These are phyloP conservation scores for Lasius platythorax DNA, from an alignment of 2,888 invertebrate genomes.

Conservation along the genomic window DNA sequence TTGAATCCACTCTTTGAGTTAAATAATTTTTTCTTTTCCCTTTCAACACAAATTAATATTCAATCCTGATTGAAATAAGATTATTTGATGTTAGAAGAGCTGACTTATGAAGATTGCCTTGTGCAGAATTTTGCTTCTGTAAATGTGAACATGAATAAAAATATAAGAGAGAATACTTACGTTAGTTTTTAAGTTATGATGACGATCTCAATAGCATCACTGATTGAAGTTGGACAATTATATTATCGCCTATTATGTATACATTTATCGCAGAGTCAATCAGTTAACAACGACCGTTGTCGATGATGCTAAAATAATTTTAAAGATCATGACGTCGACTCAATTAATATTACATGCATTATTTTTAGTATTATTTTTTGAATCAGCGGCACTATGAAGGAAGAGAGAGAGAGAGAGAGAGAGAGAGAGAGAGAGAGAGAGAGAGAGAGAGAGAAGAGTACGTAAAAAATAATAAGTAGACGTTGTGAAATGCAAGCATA, in stretches of 20 bases:
- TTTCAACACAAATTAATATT: not conserved
- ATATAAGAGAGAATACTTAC: not conserved
- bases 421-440: not conserved
- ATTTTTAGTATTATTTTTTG: conserved; percentile 23
- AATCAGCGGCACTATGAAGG: not conserved
- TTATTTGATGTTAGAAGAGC: not conserved
- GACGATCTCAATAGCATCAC: conserved; percentile 68
- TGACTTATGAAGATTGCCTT: not conserved
- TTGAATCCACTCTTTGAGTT: not conserved
- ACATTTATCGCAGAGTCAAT: not conserved
- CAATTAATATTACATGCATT: not conserved
- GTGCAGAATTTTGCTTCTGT: not conserved
- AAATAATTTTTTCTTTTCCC: not conserved
- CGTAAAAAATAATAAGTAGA: conserved; percentile 18
- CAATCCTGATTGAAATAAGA: not conserved
- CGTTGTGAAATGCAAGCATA: not conserved
- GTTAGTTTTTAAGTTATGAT: conserved; percentile 48
- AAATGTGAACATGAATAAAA: conserved; percentile 10
- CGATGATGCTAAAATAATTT: conserved; percentile 33
- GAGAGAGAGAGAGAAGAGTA: not conserved
- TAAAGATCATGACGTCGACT: not conserved
- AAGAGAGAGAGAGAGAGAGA: not conserved
- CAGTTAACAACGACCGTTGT: not conserved
- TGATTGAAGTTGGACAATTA: conserved; percentile 9
- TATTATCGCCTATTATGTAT: not conserved